Conservation (phyloP, 2,888 invertebrate species). For the Campoletis raptor region DNA sequence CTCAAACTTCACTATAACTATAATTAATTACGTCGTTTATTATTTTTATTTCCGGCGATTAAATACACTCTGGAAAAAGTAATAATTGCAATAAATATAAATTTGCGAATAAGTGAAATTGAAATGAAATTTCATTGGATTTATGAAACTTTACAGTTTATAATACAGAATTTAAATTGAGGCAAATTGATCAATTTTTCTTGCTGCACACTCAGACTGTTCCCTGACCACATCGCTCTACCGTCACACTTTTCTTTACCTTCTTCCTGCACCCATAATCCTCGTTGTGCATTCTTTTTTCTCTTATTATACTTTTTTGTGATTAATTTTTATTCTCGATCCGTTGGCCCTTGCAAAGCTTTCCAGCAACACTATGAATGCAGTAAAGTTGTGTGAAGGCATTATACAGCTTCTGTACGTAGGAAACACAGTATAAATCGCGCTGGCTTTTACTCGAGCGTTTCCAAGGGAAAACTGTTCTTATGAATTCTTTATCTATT, state of each 20-base stretch:
- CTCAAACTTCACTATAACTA: not conserved
- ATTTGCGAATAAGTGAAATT: not conserved
- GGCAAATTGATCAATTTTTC: not conserved
- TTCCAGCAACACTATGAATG: not conserved
- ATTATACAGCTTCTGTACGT: slow-evolving; percentile 16
- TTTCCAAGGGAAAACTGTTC: slow-evolving; percentile 56
- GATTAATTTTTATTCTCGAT: slow-evolving; percentile 52
- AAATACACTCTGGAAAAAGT: not conserved
- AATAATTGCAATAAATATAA: not conserved
- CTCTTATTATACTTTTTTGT: slow-evolving; percentile 25
- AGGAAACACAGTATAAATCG: slow-evolving; percentile 60
- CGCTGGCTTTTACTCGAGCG: slow-evolving; percentile 45
- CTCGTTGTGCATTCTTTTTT: not conserved
- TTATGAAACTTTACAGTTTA: not conserved
- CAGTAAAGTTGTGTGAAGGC: slow-evolving; percentile 31
- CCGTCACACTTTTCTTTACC: slow-evolving; percentile 18
- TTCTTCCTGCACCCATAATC: slow-evolving; percentile 26
- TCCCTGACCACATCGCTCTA: slow-evolving; percentile 15
- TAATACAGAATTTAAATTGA: not conserved
- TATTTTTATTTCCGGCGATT: not conserved
- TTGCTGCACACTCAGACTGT: slow-evolving; percentile 5
- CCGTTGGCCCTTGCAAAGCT: not conserved
- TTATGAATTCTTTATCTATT: slow-evolving; percentile 66
- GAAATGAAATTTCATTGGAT: not conserved
- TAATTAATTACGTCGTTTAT: not conserved